phyloP scores from a whole-genome alignment of 2,113 vertebrate species.

The Cairina moschata region DNA sequence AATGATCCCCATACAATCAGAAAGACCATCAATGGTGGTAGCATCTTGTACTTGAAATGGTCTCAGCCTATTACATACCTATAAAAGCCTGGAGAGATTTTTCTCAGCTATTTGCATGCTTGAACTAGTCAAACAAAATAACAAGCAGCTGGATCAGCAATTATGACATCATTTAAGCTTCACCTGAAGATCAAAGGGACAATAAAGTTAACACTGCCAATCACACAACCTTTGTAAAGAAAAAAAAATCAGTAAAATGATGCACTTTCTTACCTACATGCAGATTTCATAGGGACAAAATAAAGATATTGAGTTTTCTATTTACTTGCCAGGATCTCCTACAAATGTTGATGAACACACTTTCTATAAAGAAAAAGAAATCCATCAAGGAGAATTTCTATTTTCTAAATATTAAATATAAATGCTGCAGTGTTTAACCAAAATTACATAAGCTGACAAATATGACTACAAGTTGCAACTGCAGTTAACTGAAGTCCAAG shows the following conservation, averaged over 20 bases:
- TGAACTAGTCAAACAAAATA: background rate
- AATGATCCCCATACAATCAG: background rate
- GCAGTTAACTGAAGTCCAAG: background rate
- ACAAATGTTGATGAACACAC: background rate
- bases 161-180: background rate
- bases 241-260: background rate
- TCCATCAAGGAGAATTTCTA: background rate
- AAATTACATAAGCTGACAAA: background rate
- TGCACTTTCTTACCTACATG: background rate
- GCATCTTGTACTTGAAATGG: background rate
- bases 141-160: background rate
- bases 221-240: background rate
- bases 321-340: background rate
- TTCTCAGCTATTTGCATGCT: background rate
- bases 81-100: background rate
- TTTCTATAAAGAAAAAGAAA: background rate
- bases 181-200: background rate
- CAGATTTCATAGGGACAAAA: background rate
- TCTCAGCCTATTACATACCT: background rate
- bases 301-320: background rate
- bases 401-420: background rate
- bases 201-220: background rate
- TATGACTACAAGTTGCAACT: background rate
- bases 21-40: background rate
- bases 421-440: background rate